Percentiles rank a stretch among this genome's conserved stretches.
These are phyloP conservation scores for Sclerodermus sp. DNA, from an alignment of 2,888 invertebrate genomes.

Conservation along the genomic window DNA sequence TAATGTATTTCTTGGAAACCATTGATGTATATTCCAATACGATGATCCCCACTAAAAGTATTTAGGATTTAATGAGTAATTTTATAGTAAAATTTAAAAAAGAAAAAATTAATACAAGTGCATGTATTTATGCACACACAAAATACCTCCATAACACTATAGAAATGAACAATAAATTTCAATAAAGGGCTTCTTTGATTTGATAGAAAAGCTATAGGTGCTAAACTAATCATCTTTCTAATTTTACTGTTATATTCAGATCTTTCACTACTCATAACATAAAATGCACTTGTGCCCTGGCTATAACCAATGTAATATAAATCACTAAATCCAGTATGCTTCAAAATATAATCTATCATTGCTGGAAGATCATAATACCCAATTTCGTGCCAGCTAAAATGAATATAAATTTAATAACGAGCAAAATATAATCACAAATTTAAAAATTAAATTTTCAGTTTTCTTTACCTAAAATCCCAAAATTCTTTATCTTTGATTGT, in stretches of 20 bases:
- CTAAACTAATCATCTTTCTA: slow-evolving; percentile 50
- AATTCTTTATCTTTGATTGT: slow-evolving; percentile 49
- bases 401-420: neutral
- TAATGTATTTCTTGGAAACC: slow-evolving; percentile 50
- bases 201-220: slow-evolving; percentile 54
- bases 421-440: no score
- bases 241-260: slow-evolving; percentile 55
- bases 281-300: slow-evolving; percentile 61
- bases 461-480: slow-evolving; percentile 52
- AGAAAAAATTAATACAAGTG: neutral
- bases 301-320: slow-evolving; percentile 66
- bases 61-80: slow-evolving; percentile 9
- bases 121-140: no score
- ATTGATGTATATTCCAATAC: slow-evolving; percentile 52
- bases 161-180: slow-evolving; percentile 45
- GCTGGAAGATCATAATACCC: slow-evolving; percentile 65
- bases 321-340: slow-evolving; percentile 55
- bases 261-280: slow-evolving; percentile 52
- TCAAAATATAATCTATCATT: slow-evolving; percentile 61
- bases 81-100: neutral
- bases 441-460: neutral
- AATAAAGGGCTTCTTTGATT: slow-evolving; percentile 51
- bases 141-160: slow-evolving; percentile 46
- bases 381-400: slow-evolving; percentile 65
- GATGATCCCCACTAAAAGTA: slow-evolving; percentile 49